Evolutionary conservation across 2,113 vertebrate genomes (phyloP).

Genomic region (Nannobrachium achirus): DNA sequence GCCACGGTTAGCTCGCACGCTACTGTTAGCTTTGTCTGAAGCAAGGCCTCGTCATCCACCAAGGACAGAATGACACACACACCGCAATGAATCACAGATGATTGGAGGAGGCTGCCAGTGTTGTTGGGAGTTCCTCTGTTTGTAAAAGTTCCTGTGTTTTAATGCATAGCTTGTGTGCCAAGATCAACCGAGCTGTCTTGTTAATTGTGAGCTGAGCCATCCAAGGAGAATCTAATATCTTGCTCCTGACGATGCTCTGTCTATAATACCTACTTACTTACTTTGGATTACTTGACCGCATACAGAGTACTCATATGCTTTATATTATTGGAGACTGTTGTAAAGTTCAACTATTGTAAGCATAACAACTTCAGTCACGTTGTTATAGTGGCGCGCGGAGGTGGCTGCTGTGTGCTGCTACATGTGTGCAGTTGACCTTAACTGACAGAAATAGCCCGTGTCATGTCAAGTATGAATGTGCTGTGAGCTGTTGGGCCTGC

Average conservation of each 20-base stretch:
- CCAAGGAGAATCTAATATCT: not conserved
- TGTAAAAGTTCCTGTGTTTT: not conserved
- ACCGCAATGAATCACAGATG: not conserved
- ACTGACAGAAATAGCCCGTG: conserved; percentile 29
- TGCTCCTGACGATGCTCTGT: not conserved
- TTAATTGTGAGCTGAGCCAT: not conserved
- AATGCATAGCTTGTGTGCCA: not conserved
- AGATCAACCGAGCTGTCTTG: not conserved
- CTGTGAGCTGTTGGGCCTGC: not conserved
- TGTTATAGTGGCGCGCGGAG: not conserved
- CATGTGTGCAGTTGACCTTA: conserved; percentile 2
- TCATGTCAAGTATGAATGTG: conserved; percentile 10
- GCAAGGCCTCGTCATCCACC: conserved; percentile 51
- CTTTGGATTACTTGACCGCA: not conserved
- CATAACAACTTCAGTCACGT: not conserved
- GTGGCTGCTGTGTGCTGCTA: not conserved
- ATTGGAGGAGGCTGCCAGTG: not conserved
- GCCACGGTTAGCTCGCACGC: not conserved
- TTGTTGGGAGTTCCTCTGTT: not conserved
- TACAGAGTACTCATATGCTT: not conserved
- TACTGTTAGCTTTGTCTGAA: conserved; percentile 28
- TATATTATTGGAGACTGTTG: not conserved
- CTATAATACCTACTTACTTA: not conserved
- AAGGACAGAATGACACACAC: conserved; percentile 72
- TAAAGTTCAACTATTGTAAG: no score